These are phyloP conservation scores for Parnassius apollo DNA, from an alignment of 2,888 invertebrate genomes.

Conservation along the genomic window DNA sequence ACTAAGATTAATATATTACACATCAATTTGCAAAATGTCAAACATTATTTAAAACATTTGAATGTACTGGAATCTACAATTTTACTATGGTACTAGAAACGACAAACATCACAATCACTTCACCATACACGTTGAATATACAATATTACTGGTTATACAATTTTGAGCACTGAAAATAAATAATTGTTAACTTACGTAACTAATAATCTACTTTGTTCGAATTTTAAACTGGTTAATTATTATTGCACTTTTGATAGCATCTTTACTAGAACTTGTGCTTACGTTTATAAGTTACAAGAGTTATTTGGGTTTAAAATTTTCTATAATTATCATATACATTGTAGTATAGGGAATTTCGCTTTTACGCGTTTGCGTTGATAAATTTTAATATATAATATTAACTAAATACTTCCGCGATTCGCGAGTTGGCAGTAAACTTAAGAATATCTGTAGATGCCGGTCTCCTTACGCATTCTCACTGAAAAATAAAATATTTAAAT, in stretches of 20 bases:
- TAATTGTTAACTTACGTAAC: slow-evolving; percentile 20
- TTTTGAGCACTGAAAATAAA: slow-evolving; percentile 27
- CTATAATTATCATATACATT: too few relatives aligned
- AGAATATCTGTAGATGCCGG: slow-evolving; percentile 75
- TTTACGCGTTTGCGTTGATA: too few relatives aligned
- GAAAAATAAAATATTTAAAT: slow-evolving; percentile 48
- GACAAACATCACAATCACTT: slow-evolving; percentile 13
- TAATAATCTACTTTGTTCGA: slow-evolving; percentile 14
- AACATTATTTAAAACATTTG: slow-evolving; percentile 20
- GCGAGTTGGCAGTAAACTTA: slow-evolving; percentile 36
- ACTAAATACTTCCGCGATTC: too few relatives aligned
- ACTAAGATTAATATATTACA: slow-evolving; percentile 18
- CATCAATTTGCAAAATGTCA: slow-evolving; percentile 1
- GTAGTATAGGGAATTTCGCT: too few relatives aligned
- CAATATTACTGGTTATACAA: slow-evolving; percentile 6
- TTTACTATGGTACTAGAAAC: slow-evolving; percentile 24
- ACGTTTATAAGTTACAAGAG: too few relatives aligned
- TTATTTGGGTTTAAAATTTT: too few relatives aligned
- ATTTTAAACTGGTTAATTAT: slow-evolving; percentile 26
- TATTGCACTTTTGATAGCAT: slow-evolving; percentile 32
- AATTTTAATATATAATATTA: too few relatives aligned
- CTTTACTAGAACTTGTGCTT: slow-evolving; percentile 3
- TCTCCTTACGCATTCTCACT: slow-evolving; percentile 78
- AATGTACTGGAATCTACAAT: slow-evolving; percentile 33
- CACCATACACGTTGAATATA: neutral